Base-by-base conservation (phyloP, 2,888 invertebrate species). In the Ypsolopha sequella region DNA sequence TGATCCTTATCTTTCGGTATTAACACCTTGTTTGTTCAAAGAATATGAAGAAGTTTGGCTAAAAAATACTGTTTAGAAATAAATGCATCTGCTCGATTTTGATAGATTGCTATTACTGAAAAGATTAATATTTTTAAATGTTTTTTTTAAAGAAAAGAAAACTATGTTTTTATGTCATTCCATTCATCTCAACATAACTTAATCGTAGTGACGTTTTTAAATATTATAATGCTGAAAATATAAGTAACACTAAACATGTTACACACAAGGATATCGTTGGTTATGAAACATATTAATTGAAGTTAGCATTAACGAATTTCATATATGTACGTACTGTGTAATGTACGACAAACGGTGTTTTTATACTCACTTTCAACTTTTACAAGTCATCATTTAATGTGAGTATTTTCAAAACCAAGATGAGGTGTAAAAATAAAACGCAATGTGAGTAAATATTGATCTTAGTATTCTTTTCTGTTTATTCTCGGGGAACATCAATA, bases 11-110 rank as follows among this genome's bases (percentile, higher is more conserved):
- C 86, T 50, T 61, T 57, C 56, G 57, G 64, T 70, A 76, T 81
- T 80, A 85, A 85, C 86, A 81, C 85, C 82, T 84, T 82, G 84
- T 85, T 80, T 79, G 72, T 80, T 77, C 79, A 73, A 68, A 71
- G 61, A 68, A 61, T 62, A 63, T 60, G 65, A 64, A 65, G 11
- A 41, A 13, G 9, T 48, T 41, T 8, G 11, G 7, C n/a, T 39
- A 43, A 50, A 41, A 43, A 50, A 36, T 6, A 63, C 8, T 41
- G 6, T 39, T 55, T 50, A 53, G 52, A 55, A 48, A 57, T 54
- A 55, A 48, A 57, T 54, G 46, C 44, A 55, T 55, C 52, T 50
- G 41, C 33, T 48, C 45, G 24, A 47, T 47, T 47, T 9, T 36
- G 24, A 13, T 36, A 36, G 36, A 11, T 47, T 10, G 35, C 7